phyloP scores from a whole-genome alignment of 2,113 vertebrate species.

The Rousettus leschenaultii region DNA sequence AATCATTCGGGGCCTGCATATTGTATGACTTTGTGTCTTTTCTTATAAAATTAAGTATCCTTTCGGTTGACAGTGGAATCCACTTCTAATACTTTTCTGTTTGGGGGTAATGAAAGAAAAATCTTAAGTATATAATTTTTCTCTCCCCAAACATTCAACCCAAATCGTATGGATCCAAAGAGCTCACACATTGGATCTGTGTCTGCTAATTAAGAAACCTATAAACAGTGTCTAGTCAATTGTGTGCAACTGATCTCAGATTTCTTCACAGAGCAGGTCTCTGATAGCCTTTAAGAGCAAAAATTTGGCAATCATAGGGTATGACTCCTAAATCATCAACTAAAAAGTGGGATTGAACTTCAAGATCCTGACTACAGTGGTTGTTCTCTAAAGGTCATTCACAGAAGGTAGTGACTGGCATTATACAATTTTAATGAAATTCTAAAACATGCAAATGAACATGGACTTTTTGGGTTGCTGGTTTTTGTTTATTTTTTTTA shows the following conservation, averaged over 20 bases:
- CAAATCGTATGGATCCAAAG: background rate
- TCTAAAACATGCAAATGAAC: background rate
- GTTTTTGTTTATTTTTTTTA: background rate
- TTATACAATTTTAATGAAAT: background rate
- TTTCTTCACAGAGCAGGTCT: background rate
- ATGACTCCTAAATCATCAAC: background rate
- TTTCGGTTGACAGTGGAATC: background rate
- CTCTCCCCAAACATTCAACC: background rate
- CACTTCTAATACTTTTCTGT: background rate
- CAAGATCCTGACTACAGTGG: background rate
- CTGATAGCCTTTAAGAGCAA: background rate
- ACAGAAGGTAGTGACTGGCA: background rate
- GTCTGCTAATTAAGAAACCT: background rate
- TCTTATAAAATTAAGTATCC: background rate
- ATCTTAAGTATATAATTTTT: background rate
- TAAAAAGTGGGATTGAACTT: background rate
- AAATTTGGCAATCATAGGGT: background rate
- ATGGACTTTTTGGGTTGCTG: background rate
- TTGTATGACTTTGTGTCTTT: background rate
- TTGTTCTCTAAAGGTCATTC: background rate
- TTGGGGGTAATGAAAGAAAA: background rate
- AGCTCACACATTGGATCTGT: background rate
- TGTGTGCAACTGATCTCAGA: background rate
- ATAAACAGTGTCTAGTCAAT: background rate
- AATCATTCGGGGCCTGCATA: background rate